Percentiles rank a stretch among this genome's conserved stretches.
Conservation (phyloP, 2,888 invertebrate genomes). For the Eudemis profundana region DNA sequence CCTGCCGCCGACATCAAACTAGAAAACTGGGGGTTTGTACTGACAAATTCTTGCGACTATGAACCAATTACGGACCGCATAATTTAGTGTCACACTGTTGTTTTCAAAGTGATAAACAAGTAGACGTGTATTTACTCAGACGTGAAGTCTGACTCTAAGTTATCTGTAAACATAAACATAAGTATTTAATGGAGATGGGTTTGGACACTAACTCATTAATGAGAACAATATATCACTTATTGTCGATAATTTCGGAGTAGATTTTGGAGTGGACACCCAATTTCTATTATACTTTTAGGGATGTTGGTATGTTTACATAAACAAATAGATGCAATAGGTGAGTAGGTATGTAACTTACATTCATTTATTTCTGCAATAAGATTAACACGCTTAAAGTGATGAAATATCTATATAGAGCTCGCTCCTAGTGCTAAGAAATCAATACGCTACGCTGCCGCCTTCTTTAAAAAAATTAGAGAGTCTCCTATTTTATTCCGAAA, state of each 20-base stretch:
- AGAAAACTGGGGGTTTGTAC: not conserved
- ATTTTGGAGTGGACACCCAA: not conserved
- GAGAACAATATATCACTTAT: not conserved
- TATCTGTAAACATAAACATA: slow-evolving; percentile 36
- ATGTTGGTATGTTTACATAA: not conserved
- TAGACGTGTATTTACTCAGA: slow-evolving; percentile 30
- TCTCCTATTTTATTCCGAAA: not conserved
- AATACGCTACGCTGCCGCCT: not conserved
- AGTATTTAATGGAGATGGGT: slow-evolving; percentile 13
- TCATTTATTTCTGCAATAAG: not conserved
- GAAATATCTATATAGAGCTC: not conserved
- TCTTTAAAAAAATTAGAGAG: not conserved
- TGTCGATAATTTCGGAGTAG: too few relatives aligned
- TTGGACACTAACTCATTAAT: slow-evolving; percentile 20
- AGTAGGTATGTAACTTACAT: not conserved
- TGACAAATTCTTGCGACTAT: not conserved
- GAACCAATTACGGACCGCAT: not conserved
- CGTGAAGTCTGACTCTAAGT: slow-evolving; percentile 26
- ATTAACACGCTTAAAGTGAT: not conserved
- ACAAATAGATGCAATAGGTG: not conserved
- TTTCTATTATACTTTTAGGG: not conserved
- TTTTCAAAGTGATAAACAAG: slow-evolving; percentile 32
- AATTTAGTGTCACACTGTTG: slow-evolving; percentile 1
- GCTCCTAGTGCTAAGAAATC: slow-evolving; percentile 1
- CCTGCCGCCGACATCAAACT: slow-evolving; percentile 1